These are phyloP conservation scores for Caenorhabditis becei DNA, from an alignment of 2,888 invertebrate species.

Conservation along the genomic window DNA sequence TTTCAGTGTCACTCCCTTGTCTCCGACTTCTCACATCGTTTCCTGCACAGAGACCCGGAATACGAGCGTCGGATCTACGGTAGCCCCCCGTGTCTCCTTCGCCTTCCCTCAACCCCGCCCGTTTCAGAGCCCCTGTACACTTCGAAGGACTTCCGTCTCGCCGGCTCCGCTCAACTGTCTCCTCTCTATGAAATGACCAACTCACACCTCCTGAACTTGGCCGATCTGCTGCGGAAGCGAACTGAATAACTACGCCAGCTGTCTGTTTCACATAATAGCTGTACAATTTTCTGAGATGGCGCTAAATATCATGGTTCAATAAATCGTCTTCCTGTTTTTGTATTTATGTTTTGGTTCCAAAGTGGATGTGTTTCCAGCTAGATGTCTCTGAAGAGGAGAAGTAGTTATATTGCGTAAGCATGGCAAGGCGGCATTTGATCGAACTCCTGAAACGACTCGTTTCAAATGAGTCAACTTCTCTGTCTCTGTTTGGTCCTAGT, in stretches of 20 bases:
- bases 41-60: constrained; percentile 43
- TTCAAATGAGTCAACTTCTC: too few relatives aligned
- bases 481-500: too few relatives aligned
- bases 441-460: too few relatives aligned
- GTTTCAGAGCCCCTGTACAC: constrained; percentile 56
- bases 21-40: constrained; percentile 58
- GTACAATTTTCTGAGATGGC: constrained; percentile 26
- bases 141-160: constrained; percentile 42
- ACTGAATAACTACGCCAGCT: constrained; percentile 30
- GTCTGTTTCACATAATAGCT: not conserved
- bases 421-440: too few relatives aligned
- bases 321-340: constrained; percentile 45
- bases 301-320: constrained; percentile 15
- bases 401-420: too few relatives aligned
- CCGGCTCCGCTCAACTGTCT: constrained; percentile 34
- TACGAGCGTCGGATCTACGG: constrained; percentile 53
- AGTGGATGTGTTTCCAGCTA: too few relatives aligned
- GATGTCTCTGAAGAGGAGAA: too few relatives aligned
- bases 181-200: constrained; percentile 63
- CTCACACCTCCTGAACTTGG: constrained; percentile 56
- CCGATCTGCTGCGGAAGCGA: constrained; percentile 55
- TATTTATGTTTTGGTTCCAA: too few relatives aligned
- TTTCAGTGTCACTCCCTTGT: constrained; percentile 49
- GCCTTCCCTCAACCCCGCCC: not conserved
- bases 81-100: not conserved